A percentile compares a stretch with the other conserved stretches of the same genome.
Conservation (phyloP, 2,888 invertebrate species). For the Drosophila atripex region DNA sequence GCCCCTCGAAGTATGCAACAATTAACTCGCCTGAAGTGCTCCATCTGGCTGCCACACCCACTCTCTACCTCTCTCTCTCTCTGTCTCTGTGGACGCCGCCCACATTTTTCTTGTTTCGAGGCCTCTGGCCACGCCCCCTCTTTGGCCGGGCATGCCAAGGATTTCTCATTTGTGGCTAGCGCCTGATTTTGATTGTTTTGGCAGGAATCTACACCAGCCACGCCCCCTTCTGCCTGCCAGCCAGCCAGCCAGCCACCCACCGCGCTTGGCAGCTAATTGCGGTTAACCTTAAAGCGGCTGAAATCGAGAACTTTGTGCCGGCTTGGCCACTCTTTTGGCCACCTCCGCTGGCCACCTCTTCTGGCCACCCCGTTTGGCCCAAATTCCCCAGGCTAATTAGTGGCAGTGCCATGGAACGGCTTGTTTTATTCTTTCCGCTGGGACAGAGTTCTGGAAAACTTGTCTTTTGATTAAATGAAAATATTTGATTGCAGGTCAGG, state of each 20-base stretch:
- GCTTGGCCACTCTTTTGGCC: slow-evolving; percentile 11
- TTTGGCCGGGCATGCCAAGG: neutral
- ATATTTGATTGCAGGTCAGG: neutral
- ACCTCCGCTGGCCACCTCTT: slow-evolving; percentile 2
- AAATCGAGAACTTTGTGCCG: slow-evolving; percentile 37
- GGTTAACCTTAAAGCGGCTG: slow-evolving; percentile 46
- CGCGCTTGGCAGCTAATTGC: slow-evolving; percentile 28
- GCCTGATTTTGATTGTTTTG: slow-evolving; percentile 38
- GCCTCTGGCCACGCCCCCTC: slow-evolving; percentile 6
- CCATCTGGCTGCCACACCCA: slow-evolving; percentile 26
- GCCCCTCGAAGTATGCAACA: slow-evolving; percentile 54
- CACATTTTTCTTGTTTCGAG: slow-evolving; percentile 3
- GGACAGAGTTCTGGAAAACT: slow-evolving; percentile 12
- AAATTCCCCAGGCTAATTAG: slow-evolving; percentile 46
- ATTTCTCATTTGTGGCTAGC: slow-evolving; percentile 30
- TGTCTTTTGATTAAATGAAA: slow-evolving; percentile 7
- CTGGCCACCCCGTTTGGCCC: slow-evolving; percentile 3
- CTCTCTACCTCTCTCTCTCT: neutral
- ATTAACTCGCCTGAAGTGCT: slow-evolving; percentile 63
- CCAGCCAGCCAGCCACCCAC: neutral
- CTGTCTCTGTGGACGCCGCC: neutral
- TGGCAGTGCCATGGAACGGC: slow-evolving; percentile 17
- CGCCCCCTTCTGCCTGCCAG: neutral
- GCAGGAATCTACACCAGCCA: slow-evolving; percentile 6
- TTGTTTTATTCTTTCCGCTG: slow-evolving; percentile 16